A percentile compares a stretch with the other conserved stretches of the same genome.
phyloP scores from a whole-genome alignment of 2,113 vertebrate genomes.

The Vimba vimba region DNA sequence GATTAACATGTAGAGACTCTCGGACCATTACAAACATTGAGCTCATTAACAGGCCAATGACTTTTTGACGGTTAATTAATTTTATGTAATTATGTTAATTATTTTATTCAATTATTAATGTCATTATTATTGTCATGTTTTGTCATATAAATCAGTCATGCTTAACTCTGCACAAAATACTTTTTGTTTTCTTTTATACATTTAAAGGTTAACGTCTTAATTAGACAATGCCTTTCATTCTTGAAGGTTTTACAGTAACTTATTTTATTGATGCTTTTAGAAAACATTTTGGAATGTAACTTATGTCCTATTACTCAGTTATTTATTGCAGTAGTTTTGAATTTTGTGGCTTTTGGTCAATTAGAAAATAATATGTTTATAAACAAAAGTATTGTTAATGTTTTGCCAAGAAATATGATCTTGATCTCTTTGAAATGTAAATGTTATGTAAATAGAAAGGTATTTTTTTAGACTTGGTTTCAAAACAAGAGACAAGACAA shows the following conservation, averaged over 20 bases:
- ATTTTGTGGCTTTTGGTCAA: not conserved
- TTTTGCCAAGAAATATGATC: not conserved
- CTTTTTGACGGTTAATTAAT: not conserved
- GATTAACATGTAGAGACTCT: not conserved
- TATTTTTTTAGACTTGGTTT: not conserved
- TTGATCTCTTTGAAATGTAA: not conserved
- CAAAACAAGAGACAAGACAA: not conserved
- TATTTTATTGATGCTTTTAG: not conserved
- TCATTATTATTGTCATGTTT: too few relatives aligned
- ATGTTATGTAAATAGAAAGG: too few relatives aligned
- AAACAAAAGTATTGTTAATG: not conserved
- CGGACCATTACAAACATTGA: conserved; percentile 11
- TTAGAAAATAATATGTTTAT: not conserved
- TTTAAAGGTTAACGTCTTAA: not conserved
- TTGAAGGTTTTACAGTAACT: not conserved
- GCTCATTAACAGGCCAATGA: not conserved
- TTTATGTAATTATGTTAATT: not conserved
- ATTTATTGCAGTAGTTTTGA: not conserved
- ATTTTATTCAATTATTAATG: not conserved
- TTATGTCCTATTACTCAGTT: not conserved
- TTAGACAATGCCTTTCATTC: not conserved
- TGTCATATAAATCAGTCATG: not conserved
- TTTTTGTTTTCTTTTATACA: not conserved
- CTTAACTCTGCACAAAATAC: not conserved
- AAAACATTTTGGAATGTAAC: not conserved